Percentiles rank a stretch among this genome's conserved stretches.
These are phyloP conservation scores for Dicycla oo DNA, from an alignment of 2,888 invertebrate genomes.

Conservation along the genomic window DNA sequence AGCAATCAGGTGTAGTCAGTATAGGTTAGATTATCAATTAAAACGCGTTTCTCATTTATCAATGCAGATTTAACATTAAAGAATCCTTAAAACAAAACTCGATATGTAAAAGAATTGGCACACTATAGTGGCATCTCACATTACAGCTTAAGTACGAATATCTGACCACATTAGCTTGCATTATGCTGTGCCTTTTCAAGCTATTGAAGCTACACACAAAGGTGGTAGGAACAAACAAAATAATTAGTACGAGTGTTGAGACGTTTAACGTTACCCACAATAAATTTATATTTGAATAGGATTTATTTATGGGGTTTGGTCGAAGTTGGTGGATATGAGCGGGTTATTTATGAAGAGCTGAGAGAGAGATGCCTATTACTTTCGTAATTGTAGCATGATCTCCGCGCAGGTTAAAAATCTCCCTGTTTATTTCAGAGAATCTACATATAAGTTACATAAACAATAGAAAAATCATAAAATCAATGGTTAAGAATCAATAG, in stretches of 20 bases:
- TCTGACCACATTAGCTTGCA: slow-evolving; percentile 79
- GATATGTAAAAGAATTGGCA: slow-evolving; percentile 29
- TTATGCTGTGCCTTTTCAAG: slow-evolving; percentile 67
- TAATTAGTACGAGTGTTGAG: slow-evolving; percentile 87
- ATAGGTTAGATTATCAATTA: slow-evolving; percentile 5
- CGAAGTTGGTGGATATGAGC: slow-evolving; percentile 9
- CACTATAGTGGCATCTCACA: slow-evolving; percentile 57
- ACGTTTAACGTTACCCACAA: slow-evolving; percentile 79
- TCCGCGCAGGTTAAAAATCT: too few relatives aligned
- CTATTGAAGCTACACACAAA: slow-evolving; percentile 45
- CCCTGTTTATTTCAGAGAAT: too few relatives aligned
- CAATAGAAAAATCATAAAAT: too few relatives aligned
- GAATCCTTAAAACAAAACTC: slow-evolving; percentile 39
- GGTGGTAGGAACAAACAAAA: slow-evolving; percentile 72
- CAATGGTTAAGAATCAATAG: too few relatives aligned
- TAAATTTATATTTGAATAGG: slow-evolving; percentile 78
- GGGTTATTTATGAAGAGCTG: not conserved
- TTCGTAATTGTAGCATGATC: not conserved
- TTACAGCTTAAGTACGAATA: slow-evolving; percentile 66
- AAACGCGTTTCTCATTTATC: slow-evolving; percentile 21
- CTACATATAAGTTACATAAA: too few relatives aligned
- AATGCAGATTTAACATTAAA: slow-evolving; percentile 13
- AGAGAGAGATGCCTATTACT: not conserved
- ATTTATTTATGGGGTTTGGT: slow-evolving; percentile 55
- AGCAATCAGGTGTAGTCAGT: slow-evolving; percentile 19